A percentile compares a stretch with the other conserved stretches of the same genome.
Evolutionary conservation across 2,113 vertebrate genomes (phyloP).

Genomic region (Sinocyclocheilus maitianheensis): DNA sequence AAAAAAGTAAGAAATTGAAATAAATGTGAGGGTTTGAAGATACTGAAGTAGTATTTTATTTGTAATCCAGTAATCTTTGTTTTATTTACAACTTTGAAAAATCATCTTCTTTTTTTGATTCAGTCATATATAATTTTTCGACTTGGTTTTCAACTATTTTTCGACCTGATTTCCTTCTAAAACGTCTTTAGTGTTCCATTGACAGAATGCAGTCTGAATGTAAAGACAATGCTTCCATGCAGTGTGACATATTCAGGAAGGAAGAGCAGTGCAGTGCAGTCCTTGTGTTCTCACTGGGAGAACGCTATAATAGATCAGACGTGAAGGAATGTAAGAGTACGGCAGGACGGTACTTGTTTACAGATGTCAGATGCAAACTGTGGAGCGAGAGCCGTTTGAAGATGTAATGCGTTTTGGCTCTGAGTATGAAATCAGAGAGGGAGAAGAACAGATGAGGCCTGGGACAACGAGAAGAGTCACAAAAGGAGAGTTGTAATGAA

Average conservation of each 20-base stretch:
- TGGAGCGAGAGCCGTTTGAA: not conserved
- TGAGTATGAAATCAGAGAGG: not conserved
- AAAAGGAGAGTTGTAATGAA: not conserved
- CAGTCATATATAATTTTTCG: too few relatives aligned
- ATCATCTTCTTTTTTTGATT: too few relatives aligned
- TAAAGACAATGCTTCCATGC: not conserved
- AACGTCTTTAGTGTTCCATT: too few relatives aligned
- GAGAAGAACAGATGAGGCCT: not conserved
- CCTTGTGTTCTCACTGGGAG: not conserved
- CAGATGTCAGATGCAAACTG: slow-evolving; percentile 15
- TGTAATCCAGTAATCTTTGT: too few relatives aligned
- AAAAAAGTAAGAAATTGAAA: too few relatives aligned
- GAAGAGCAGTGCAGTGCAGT: not conserved
- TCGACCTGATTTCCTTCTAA: too few relatives aligned
- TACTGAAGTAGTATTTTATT: too few relatives aligned
- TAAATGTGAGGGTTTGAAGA: too few relatives aligned
- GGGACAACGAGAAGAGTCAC: not conserved
- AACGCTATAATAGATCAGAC: slow-evolving; percentile 8
- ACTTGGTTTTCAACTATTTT: too few relatives aligned
- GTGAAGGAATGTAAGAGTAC: not conserved
- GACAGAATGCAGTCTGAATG: too few relatives aligned
- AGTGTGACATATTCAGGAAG: not conserved
- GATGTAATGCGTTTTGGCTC: slow-evolving; percentile 20
- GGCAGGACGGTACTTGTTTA: slow-evolving; percentile 27
- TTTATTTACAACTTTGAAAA: too few relatives aligned